Evolutionary conservation across 2,888 invertebrate genomes (phyloP), one percentile per base, ranked within the genome.

Genomic region (Venusia cambrica): DNA sequence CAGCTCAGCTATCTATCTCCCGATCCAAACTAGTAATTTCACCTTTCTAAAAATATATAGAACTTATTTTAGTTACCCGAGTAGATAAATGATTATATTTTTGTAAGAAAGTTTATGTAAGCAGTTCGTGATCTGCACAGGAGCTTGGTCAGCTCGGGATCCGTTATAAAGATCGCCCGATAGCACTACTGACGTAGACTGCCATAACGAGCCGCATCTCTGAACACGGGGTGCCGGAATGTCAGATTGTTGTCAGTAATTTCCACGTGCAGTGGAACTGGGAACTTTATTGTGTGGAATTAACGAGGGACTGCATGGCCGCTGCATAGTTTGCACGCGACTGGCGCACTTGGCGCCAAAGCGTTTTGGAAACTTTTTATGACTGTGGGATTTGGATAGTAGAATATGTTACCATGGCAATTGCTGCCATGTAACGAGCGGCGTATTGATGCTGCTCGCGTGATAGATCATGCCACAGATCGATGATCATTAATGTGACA

Each of bases 91-190:
- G 26, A 26, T 28, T 30, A 45, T 54, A 50, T 54, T 58, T 60
- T 48, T 51, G 53, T 54, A 52, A 57, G 51, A 46, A 48, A 54
- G 48, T 44, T 43, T 53, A 47, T 48, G 45, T 48, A 37, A 25
- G 9, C 30, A 48, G 51, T 45, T 55, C 43, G 56, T 70, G 63
- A 69, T 69, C 56, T 47, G 55, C 46, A 48, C 51, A 54, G 64
- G 66, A 63, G 67, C 73, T 73, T 68, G 65, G 62, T 63, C 56
- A 56, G 53, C 62, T 72, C 73, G 65, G 66, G 69, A 75, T 73
- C 69, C 73, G 75, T 76, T 71, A n/a, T n/a, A 73, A 62, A 64
- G 65, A 71, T 70, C 68, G 70, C 59, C 62, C 64, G 58, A 67
- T 72, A 71, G 70, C 65, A 65, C 70, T 72, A 62, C 58, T 62